phyloP scores from a whole-genome alignment of 2,888 invertebrate species.

The Drosophila austrosaltans region DNA sequence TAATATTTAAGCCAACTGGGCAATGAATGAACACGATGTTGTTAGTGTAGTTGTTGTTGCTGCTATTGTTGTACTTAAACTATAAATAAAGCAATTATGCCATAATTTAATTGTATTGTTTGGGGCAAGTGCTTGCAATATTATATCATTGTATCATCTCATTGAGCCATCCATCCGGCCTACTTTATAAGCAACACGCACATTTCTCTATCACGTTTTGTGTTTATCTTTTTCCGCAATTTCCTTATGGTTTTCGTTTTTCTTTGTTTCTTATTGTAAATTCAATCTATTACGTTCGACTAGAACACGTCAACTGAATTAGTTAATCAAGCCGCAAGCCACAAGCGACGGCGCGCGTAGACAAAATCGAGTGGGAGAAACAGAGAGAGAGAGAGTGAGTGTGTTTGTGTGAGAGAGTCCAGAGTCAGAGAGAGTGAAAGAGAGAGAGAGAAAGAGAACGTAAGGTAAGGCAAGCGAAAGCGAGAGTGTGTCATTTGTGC shows the following conservation, averaged over 20 bases:
- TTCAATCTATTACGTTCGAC: constrained; percentile 76
- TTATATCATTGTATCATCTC: neutral
- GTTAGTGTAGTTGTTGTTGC: constrained; percentile 2
- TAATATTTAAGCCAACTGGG: constrained; percentile 58
- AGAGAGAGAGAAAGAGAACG: constrained; percentile 2
- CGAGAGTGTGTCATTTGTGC: constrained; percentile 15
- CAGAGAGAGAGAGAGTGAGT: constrained; percentile 7
- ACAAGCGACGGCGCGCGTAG: constrained; percentile 45
- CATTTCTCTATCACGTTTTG: constrained; percentile 14
- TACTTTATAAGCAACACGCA: constrained; percentile 12
- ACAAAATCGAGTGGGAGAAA: constrained; percentile 28
- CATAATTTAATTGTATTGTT: neutral
- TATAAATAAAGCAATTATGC: constrained; percentile 9
- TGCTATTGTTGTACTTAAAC: neutral
- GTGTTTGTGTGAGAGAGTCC: too few species aligned
- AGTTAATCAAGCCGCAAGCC: constrained; percentile 79
- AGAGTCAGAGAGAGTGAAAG: neutral
- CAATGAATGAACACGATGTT: constrained; percentile 33
- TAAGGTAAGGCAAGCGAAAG: constrained; percentile 17
- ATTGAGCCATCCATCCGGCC: constrained; percentile 4
- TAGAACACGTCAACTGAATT: constrained; percentile 82
- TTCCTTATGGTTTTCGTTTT: neutral
- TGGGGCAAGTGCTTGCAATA: constrained; percentile 3
- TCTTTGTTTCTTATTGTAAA: constrained; percentile 29
- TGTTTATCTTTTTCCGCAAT: neutral